phyloP scores from a whole-genome alignment of 2,113 vertebrate genomes.

The Esox niger region DNA sequence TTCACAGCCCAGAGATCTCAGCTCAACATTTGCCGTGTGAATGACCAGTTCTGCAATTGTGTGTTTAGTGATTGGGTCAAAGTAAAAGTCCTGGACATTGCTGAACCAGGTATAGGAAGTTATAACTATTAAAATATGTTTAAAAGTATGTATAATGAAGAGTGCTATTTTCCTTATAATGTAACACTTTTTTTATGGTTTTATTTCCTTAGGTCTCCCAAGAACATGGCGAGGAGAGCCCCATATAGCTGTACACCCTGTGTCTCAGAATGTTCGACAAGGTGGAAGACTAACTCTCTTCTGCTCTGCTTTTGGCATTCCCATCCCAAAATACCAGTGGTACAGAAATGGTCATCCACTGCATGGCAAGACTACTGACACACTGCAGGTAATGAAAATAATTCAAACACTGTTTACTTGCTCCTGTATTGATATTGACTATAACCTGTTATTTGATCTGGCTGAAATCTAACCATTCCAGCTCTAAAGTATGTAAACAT shows the following conservation, averaged over 20 bases:
- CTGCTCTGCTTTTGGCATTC: conserved; percentile 78
- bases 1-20: conserved; percentile 67
- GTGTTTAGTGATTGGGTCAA: conserved; percentile 81
- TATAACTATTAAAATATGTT: neutral
- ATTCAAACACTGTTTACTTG: conserved; percentile 10
- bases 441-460: conserved; percentile 1
- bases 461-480: neutral
- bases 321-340: conserved; percentile 81
- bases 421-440: conserved; percentile 18
- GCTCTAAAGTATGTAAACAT: neutral
- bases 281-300: conserved; percentile 62
- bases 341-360: conserved; percentile 76
- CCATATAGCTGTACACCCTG: conserved; percentile 70
- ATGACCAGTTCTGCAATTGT: conserved; percentile 63
- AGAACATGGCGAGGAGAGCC: conserved; percentile 75
- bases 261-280: conserved; percentile 50
- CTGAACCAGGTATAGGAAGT: conserved; percentile 56
- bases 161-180: neutral
- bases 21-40: conserved; percentile 78
- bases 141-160: neutral
- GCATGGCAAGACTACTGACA: conserved; percentile 61
- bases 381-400: conserved; percentile 71
- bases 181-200: neutral
- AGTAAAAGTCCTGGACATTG: conserved; percentile 73
- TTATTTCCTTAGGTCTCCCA: conserved; percentile 57